Percentiles rank a stretch among this genome's conserved stretches.
phyloP scores from a whole-genome alignment of 1,140 invertebrate species.

The Lethocerus indicus region DNA sequence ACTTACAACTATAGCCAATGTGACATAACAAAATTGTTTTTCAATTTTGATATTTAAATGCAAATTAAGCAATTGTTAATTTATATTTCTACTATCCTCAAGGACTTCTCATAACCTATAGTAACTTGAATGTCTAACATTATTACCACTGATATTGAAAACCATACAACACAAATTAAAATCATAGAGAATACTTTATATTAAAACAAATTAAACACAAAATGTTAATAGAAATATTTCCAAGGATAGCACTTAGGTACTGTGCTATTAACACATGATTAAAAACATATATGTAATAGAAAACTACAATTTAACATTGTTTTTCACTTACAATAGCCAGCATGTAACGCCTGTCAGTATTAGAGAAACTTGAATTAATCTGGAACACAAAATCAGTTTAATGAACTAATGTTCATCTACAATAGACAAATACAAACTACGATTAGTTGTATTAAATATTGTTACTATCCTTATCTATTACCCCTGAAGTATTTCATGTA shows the following conservation, averaged over 20 bases:
- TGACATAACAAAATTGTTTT: no score
- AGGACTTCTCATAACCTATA: no score
- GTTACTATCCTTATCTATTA: background rate
- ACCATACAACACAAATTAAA: background rate
- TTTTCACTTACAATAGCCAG: constrained; percentile 75
- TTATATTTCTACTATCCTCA: no score
- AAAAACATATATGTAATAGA: background rate
- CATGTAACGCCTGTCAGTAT: constrained; percentile 79
- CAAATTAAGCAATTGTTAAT: no score
- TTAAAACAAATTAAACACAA: background rate
- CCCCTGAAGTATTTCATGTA: background rate
- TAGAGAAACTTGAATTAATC: constrained; percentile 69
- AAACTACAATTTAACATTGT: background rate
- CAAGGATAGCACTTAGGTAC: no score
- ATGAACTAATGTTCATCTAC: background rate
- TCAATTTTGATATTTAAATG: no score
- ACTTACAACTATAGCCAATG: no score
- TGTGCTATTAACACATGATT: background rate
- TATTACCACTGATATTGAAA: background rate
- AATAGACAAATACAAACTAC: background rate
- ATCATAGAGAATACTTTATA: background rate
- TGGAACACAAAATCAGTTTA: constrained; percentile 27
- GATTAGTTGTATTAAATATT: background rate
- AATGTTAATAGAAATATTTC: no score
- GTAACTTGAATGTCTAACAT: no score